Percentiles rank a stretch among this genome's conserved stretches.
phyloP scores from a whole-genome alignment of 2,113 vertebrate species.

The Clarias macrocephalus region DNA sequence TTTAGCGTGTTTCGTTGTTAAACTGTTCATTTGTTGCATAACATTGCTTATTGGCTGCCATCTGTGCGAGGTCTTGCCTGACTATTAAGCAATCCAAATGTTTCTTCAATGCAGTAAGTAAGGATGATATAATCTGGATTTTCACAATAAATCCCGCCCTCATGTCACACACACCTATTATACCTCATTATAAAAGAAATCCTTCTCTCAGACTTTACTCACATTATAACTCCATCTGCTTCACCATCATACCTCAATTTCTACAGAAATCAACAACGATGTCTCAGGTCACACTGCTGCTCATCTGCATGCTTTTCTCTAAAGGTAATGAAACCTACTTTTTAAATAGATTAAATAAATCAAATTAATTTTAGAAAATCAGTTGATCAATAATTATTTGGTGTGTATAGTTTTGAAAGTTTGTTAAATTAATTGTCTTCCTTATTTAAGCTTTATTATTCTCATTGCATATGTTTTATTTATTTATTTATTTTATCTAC shows the following conservation, averaged over 20 bases:
- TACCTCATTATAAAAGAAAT: background rate
- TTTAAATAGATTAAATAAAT: no score
- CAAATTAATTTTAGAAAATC: background rate
- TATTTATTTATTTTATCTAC: background rate
- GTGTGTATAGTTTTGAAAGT: background rate
- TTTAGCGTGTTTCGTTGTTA: no score
- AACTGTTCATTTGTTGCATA: no score
- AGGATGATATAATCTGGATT: background rate
- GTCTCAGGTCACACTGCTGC: background rate
- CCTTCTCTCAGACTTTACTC: background rate
- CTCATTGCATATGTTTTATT: background rate
- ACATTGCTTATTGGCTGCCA: no score
- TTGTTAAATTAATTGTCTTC: background rate
- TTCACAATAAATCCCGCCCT: background rate
- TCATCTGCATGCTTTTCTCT: background rate
- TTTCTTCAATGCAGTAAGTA: no score
- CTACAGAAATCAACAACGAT: background rate
- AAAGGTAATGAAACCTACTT: background rate
- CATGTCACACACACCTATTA: background rate
- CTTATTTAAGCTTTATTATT: no score
- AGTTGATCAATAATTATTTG: no score
- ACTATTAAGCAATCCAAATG: no score
- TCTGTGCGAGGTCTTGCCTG: no score
- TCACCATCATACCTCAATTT: background rate
- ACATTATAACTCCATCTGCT: background rate